Conservation (phyloP, 2,113 vertebrate species). For the Osmerus mordax region DNA sequence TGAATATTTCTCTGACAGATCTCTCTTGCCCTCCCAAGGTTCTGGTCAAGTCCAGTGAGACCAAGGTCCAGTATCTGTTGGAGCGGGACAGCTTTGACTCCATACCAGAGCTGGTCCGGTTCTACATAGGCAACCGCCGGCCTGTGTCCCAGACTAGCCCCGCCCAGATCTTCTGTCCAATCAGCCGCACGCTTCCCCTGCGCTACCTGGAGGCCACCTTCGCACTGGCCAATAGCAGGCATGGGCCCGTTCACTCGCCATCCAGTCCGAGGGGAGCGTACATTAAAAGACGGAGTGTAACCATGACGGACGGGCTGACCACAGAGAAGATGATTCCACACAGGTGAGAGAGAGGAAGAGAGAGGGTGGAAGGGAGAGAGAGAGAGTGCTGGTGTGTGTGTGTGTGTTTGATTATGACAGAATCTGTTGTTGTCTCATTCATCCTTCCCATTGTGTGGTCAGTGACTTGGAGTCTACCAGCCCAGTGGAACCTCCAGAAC, state of each 20-base stretch:
- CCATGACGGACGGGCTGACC: slow-evolving; percentile 92
- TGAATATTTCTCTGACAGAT: too few relatives aligned
- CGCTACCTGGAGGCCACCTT: slow-evolving; percentile 97
- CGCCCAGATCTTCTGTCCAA: slow-evolving; percentile 89
- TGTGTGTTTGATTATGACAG: slow-evolving; percentile 8
- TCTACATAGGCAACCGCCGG: slow-evolving; percentile 86
- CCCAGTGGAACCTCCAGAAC: slow-evolving; percentile 60
- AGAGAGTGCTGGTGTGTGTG: background rate
- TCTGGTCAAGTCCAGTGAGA: slow-evolving; percentile 85
- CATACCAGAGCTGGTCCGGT: slow-evolving; percentile 85
- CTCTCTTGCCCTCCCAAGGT: slow-evolving; percentile 51
- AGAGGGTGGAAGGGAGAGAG: background rate
- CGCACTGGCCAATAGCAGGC: slow-evolving; percentile 80
- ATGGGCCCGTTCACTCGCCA: slow-evolving; percentile 77
- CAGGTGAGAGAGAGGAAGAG: slow-evolving; percentile 74
- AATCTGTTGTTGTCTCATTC: slow-evolving; percentile 13
- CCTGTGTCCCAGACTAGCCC: slow-evolving; percentile 84
- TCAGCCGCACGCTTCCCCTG: slow-evolving; percentile 93
- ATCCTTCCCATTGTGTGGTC: slow-evolving; percentile 48
- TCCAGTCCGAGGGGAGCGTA: slow-evolving; percentile 85
- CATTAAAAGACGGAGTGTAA: slow-evolving; percentile 94
- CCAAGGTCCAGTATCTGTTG: slow-evolving; percentile 87
- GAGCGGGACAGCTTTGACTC: slow-evolving; percentile 93
- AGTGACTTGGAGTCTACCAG: slow-evolving; percentile 67
- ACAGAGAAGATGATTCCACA: slow-evolving; percentile 89